Evolutionary conservation across 2,888 invertebrate genomes (phyloP).

Genomic region (Agrotis segetum): DNA sequence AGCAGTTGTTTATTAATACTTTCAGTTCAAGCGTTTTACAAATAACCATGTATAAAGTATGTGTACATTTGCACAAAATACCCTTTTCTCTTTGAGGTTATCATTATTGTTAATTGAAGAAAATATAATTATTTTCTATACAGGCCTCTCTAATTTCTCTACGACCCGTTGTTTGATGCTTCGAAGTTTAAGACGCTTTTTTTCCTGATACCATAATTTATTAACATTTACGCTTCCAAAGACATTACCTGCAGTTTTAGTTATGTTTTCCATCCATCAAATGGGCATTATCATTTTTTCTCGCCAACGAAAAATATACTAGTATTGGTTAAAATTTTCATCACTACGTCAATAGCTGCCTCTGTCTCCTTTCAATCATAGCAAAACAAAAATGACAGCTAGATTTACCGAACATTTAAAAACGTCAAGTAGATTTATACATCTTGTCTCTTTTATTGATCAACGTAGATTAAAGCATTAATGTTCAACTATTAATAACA

Average conservation of each 20-base stretch:
- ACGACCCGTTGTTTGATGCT: background rate
- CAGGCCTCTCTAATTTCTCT: too few species aligned
- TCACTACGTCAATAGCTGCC: background rate
- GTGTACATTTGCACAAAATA: too few species aligned
- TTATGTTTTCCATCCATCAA: background rate
- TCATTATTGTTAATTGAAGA: background rate
- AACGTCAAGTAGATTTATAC: background rate
- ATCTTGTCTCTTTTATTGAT: constrained; percentile 11
- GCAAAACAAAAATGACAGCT: background rate
- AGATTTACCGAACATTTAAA: constrained; percentile 7
- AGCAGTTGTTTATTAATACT: too few species aligned
- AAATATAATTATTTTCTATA: background rate
- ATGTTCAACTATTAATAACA: constrained; percentile 7
- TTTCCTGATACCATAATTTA: too few species aligned
- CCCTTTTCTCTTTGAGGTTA: too few species aligned
- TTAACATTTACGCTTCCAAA: background rate
- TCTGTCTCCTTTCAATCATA: background rate
- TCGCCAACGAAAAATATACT: too few species aligned
- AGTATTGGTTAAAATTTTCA: background rate
- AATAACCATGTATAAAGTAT: too few species aligned
- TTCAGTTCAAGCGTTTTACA: too few species aligned
- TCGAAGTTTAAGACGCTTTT: too few species aligned
- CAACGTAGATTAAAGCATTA: constrained; percentile 1
- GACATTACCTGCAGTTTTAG: background rate
- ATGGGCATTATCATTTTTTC: background rate